Conservation (phyloP, 2,797 vertebrate species). For the Helarctos malayanus region DNA sequence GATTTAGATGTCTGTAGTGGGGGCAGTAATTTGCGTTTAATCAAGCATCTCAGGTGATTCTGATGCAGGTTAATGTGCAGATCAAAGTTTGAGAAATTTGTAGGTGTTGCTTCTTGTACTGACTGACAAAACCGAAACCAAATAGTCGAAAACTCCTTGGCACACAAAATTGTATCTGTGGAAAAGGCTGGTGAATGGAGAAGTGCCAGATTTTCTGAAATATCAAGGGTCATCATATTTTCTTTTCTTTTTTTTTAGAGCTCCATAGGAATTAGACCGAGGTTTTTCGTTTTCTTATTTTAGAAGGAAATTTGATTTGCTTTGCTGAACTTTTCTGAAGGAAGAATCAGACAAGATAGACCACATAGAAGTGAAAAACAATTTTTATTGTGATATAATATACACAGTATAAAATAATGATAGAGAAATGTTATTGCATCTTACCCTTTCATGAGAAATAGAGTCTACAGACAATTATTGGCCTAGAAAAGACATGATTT, state of each 20-base stretch:
- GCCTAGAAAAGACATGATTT: neutral
- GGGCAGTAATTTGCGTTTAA: slow-evolving; percentile 30
- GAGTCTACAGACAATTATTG: neutral
- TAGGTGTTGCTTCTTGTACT: slow-evolving; percentile 18
- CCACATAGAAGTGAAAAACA: slow-evolving; percentile 23
- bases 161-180: neutral
- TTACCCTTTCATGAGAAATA: slow-evolving; percentile 24
- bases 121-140: slow-evolving; percentile 1
- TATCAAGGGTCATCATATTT: neutral
- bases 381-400: neutral
- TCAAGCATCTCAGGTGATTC: neutral
- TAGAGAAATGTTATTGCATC: slow-evolving; percentile 6
- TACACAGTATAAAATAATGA: neutral
- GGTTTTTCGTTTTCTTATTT: slow-evolving; percentile 35
- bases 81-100: neutral
- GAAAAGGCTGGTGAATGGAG: neutral
- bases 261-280: neutral
- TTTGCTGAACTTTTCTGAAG: slow-evolving; percentile 33
- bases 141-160: neutral
- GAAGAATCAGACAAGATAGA: neutral
- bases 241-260: slow-evolving; percentile 15
- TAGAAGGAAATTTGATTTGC: slow-evolving; percentile 51
- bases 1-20: neutral
- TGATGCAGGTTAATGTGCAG: neutral
- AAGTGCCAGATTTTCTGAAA: slow-evolving; percentile 8